phyloP scores from a whole-genome alignment of 2,113 vertebrate species.

The Indri indri region DNA sequence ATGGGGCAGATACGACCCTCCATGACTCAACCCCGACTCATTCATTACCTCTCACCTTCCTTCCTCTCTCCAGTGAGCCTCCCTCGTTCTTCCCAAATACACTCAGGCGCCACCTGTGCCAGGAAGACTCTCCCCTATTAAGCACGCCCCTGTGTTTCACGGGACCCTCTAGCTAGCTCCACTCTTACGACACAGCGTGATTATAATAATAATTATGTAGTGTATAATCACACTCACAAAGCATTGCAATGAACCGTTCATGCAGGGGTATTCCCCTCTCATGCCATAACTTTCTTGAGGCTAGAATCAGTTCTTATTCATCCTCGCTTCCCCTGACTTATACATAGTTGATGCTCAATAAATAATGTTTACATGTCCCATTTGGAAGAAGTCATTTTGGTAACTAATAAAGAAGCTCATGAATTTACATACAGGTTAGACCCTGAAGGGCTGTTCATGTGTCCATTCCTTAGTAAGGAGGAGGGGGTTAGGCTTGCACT shows the following conservation, averaged over 20 bases:
- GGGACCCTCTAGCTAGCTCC: neutral
- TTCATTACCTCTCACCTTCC: neutral
- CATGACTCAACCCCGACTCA: too few species aligned
- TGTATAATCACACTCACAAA: neutral
- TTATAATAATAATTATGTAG: neutral
- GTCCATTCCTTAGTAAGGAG: neutral
- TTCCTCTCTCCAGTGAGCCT: neutral
- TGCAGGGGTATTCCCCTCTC: neutral
- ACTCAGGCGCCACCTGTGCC: neutral
- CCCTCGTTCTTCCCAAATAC: neutral
- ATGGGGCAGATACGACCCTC: fast-evolving
- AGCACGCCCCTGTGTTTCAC: neutral
- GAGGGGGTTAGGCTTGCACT: neutral
- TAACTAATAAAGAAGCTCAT: neutral
- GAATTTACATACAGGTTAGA: neutral
- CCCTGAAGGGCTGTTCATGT: neutral
- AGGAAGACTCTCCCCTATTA: neutral
- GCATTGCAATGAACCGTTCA: neutral
- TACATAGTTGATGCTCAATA: neutral
- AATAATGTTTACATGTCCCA: neutral
- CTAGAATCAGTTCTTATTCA: neutral
- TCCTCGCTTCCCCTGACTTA: neutral
- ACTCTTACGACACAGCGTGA: neutral
- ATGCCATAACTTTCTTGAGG: neutral
- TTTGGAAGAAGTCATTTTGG: neutral